Percentiles rank a stretch among this genome's conserved stretches.
phyloP scores from a whole-genome alignment of 2,888 invertebrate genomes.

The Silvanus unidentatus region DNA sequence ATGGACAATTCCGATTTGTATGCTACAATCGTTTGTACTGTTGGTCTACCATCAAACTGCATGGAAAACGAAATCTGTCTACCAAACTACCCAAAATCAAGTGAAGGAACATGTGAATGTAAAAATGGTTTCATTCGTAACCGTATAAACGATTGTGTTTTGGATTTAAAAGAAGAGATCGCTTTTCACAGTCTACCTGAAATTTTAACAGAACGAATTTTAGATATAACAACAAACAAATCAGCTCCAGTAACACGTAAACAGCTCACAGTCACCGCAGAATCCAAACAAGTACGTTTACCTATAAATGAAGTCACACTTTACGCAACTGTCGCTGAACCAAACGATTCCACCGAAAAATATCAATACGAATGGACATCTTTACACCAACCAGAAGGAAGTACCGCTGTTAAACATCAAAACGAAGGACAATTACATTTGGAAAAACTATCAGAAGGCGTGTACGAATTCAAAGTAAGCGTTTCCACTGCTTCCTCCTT shows the following conservation, averaged over 20 bases:
- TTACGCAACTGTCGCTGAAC: constrained; percentile 69
- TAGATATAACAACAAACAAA: constrained; percentile 35
- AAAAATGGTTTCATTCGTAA: constrained; percentile 56
- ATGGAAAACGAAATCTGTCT: constrained; percentile 67
- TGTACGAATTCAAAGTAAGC: constrained; percentile 74
- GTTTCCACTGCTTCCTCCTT: constrained; percentile 74
- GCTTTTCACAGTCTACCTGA: constrained; percentile 23
- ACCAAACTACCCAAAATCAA: constrained; percentile 49
- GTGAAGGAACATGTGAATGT: constrained; percentile 63
- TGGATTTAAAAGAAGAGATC: constrained; percentile 40
- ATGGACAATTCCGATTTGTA: constrained; percentile 44
- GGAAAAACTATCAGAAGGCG: constrained; percentile 77
- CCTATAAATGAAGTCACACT: constrained; percentile 82
- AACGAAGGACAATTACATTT: constrained; percentile 78
- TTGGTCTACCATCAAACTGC: constrained; percentile 55
- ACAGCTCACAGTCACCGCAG: constrained; percentile 65
- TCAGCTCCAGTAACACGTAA: constrained; percentile 52
- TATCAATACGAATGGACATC: constrained; percentile 88
- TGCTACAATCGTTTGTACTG: constrained; percentile 50
- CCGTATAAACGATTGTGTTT: constrained; percentile 31
- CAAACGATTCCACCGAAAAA: constrained; percentile 62
- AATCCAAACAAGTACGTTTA: constrained; percentile 70
- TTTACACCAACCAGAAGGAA: constrained; percentile 75
- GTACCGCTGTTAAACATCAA: constrained; percentile 68
- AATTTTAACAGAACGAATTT: constrained; percentile 29